Conservation (phyloP, 2,113 vertebrate species). For the Kobus ellipsiprymnus region DNA sequence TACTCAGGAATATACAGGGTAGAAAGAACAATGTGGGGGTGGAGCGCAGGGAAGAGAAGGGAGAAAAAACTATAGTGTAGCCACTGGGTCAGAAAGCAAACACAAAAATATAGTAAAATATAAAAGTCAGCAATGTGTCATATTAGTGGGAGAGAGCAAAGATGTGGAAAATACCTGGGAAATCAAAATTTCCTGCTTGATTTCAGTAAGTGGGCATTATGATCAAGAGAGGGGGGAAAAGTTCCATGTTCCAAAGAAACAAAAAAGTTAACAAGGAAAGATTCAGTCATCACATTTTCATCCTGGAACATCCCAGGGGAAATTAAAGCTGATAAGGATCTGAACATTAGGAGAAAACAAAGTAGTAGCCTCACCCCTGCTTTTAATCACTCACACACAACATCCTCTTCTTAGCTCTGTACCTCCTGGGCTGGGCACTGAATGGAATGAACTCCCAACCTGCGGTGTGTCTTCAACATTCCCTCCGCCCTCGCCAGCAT, state of each 20-base stretch:
- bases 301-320: not conserved
- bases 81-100: not conserved
- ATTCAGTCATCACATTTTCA: not conserved
- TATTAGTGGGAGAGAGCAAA: not conserved
- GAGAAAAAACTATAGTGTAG: not conserved
- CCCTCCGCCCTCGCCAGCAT: not conserved
- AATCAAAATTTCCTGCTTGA: not conserved
- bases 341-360: not conserved
- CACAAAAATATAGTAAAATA: not conserved
- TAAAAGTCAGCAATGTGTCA: not conserved
- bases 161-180: not conserved
- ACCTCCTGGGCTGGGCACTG: not conserved
- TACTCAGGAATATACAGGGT: not conserved
- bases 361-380: not conserved
- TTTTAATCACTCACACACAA: not conserved
- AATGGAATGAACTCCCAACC: not conserved
- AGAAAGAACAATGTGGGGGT: not conserved
- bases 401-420: too few species aligned
- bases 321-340: not conserved
- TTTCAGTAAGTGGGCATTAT: not conserved
- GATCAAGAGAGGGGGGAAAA: not conserved
- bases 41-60: too few species aligned
- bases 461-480: not conserved
- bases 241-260: not conserved
- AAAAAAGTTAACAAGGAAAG: not conserved